Evolutionary conservation across 2,113 vertebrate genomes (phyloP).

Genomic region (Plecturocebus donacophilus): DNA sequence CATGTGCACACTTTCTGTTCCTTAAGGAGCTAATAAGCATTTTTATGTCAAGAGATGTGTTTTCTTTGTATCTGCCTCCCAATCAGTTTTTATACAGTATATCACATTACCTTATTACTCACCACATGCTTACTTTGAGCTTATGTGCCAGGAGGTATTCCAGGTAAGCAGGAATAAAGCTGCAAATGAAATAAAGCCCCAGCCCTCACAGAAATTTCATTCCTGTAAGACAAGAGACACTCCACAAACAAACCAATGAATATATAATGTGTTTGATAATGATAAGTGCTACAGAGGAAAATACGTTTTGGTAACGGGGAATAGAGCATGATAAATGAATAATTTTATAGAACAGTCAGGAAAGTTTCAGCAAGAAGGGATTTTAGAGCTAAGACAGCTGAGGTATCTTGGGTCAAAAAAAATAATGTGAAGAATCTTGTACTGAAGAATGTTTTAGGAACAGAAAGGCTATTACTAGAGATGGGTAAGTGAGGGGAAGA

Average conservation of each 20-base stretch:
- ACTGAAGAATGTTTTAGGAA: neutral
- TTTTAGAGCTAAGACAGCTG: neutral
- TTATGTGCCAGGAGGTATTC: neutral
- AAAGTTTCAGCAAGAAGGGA: neutral
- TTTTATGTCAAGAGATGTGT: neutral
- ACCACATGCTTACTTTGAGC: neutral
- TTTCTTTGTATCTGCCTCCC: neutral
- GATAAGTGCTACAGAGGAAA: neutral
- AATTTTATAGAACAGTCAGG: neutral
- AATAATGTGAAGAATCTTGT: neutral
- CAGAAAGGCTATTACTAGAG: neutral
- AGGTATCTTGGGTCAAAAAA: neutral
- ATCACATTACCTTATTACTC: neutral
- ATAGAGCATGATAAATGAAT: neutral
- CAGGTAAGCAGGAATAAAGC: neutral
- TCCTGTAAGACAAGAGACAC: neutral
- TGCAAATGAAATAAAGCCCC: neutral
- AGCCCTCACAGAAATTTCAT: neutral
- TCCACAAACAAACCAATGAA: neutral
- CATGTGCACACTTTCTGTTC: neutral
- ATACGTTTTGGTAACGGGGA: neutral
- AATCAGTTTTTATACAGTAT: neutral
- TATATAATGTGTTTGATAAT: neutral
- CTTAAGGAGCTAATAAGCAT: neutral
- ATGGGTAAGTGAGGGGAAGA: neutral